phyloP scores from a whole-genome alignment of 2,113 vertebrate species.

The Fulmarus glacialis region DNA sequence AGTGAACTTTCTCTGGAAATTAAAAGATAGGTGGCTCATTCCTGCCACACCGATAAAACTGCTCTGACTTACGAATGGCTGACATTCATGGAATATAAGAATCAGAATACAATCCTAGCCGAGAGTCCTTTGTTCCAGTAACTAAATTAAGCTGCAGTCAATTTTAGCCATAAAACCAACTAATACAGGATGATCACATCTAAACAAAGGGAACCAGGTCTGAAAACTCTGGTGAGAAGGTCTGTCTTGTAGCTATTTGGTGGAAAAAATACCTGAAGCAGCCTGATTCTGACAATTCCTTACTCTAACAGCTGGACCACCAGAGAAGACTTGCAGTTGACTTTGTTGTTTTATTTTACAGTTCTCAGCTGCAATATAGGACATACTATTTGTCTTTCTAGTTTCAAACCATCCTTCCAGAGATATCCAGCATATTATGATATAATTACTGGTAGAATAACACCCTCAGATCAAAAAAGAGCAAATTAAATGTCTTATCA shows the following conservation, averaged over 20 bases:
- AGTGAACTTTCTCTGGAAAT: neutral
- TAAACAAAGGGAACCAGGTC: neutral
- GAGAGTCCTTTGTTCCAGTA: neutral
- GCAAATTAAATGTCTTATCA: neutral
- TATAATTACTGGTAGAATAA: neutral
- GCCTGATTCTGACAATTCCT: neutral
- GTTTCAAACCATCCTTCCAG: neutral
- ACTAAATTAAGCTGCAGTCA: neutral
- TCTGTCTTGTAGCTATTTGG: neutral
- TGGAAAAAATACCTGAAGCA: neutral
- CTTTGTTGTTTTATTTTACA: neutral
- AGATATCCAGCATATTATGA: neutral
- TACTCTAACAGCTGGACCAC: neutral
- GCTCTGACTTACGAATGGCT: neutral
- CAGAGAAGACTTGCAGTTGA: neutral
- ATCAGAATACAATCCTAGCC: neutral
- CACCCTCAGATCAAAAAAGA: neutral
- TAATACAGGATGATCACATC: fast-evolving
- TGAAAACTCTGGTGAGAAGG: neutral
- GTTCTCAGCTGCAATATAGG: neutral
- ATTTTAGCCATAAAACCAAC: neutral
- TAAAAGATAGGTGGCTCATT: neutral
- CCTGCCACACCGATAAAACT: neutral
- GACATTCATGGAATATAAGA: neutral
- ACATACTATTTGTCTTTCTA: neutral